Evolutionary conservation across 2,888 invertebrate species (phyloP).

Genomic region (Thereva nobilitata): DNA sequence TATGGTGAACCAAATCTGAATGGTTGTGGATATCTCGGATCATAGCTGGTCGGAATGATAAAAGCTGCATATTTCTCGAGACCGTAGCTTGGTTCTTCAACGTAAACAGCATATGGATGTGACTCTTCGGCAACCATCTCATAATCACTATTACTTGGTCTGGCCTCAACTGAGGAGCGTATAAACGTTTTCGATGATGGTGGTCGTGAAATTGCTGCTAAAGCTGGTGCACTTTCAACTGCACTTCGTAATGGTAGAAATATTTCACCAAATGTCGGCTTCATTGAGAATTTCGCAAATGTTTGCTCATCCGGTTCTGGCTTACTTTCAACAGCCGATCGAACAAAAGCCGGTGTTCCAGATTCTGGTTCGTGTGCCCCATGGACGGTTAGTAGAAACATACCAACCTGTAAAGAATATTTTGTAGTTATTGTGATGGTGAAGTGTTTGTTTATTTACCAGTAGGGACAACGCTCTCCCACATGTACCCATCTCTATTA

Average conservation of each 20-base stretch:
- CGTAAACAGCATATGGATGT: conserved; percentile 7
- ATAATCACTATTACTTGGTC: conserved; percentile 17
- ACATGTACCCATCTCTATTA: not conserved
- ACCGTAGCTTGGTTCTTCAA: conserved; percentile 27
- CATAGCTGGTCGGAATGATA: conserved; percentile 45
- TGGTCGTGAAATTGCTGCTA: conserved; percentile 44
- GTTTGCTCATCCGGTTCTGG: conserved; percentile 42
- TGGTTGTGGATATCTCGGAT: conserved; percentile 50
- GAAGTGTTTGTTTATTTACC: conserved; percentile 18
- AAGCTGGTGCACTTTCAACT: conserved; percentile 71
- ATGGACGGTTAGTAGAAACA: conserved; percentile 29
- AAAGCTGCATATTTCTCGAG: conserved; percentile 53
- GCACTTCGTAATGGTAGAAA: conserved; percentile 72
- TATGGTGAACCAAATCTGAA: conserved; percentile 55
- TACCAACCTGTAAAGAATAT: conserved; percentile 31
- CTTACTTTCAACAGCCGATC: conserved; percentile 56
- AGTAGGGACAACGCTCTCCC: conserved; percentile 22
- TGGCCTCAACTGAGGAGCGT: conserved; percentile 54
- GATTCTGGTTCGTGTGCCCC: conserved; percentile 43
- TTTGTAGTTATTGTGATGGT: not conserved
- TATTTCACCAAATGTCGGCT: conserved; percentile 52
- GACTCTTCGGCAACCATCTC: conserved; percentile 10
- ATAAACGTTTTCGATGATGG: conserved; percentile 48
- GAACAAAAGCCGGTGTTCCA: conserved; percentile 50
- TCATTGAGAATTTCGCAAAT: conserved; percentile 45